Evolutionary conservation across 2,888 invertebrate genomes (phyloP), one percentile per base, ranked within the genome.

Genomic region (Tubulanus polymorphus): DNA sequence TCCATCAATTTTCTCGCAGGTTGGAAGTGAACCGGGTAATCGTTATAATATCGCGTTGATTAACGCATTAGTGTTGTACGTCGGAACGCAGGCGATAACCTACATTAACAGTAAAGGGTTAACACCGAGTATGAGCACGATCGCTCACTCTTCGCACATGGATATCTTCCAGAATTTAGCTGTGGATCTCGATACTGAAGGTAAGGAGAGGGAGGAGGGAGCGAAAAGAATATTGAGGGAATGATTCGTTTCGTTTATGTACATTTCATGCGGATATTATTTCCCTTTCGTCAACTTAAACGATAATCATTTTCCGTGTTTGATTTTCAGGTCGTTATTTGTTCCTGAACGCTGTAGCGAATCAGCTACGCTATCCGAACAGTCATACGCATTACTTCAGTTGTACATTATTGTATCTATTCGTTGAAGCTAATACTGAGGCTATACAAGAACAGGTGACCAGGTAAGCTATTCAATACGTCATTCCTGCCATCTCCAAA

Each of bases 341-440:
- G 71, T 96, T 99, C 82, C 84, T 99, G 75, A 99, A 99, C 79
- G 95, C 97, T 1, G 93, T 99, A 66, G 96, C 96, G 49, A 99
- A 99, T 81, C 99, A 99, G 77, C 83, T 99, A 71, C 87, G 99
- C 26, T 99, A 97, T 81, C 99, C 99, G 12, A 99, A 99, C 81
- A 96, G 94, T 74, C 99, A 99, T 82, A 99, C 99, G 23, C 97
- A 99, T 82, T 99, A 99, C 83, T 99, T 99, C 84, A 96, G 96
- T 73, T 96, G 97, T 79, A 92, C 94, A 35, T 85, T 99, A 51
- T 84, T 99, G 62, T 96, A 97, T 80, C 83, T 99, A 68, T 99
- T 99, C 81, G 92, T 92, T 48, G 96, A 97, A 79, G 95, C 96
- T 6, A 95, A 96, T 75, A 89, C 92, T 0, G 94, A 96, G 80